These are phyloP conservation scores for Ericerus pela DNA, from an alignment of 1,140 invertebrate genomes.

Conservation along the genomic window DNA sequence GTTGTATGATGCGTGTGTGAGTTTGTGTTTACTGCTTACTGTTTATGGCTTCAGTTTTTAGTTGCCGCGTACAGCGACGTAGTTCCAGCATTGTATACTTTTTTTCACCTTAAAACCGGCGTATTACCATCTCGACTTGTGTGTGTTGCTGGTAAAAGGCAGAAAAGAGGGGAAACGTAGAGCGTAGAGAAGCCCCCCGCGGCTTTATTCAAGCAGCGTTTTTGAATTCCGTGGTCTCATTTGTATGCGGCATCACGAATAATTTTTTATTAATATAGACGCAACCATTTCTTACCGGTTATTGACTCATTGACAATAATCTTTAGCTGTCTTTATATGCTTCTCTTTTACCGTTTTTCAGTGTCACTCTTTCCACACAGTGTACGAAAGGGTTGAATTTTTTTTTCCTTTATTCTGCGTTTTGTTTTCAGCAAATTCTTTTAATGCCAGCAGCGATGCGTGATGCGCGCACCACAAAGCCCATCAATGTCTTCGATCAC, in stretches of 20 bases:
- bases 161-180: not conserved
- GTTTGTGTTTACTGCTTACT: not conserved
- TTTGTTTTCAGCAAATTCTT: too few relatives aligned
- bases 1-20: too few relatives aligned
- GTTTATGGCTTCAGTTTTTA: not conserved
- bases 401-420: not conserved
- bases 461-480: not conserved
- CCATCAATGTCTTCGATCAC: not conserved
- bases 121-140: not conserved
- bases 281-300: conserved; percentile 7
- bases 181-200: too few relatives aligned
- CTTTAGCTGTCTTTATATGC: not conserved
- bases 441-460: not conserved
- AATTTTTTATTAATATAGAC: conserved; percentile 12
- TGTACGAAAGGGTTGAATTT: not conserved
- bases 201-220: conserved; percentile 2
- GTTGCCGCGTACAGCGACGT: not conserved
- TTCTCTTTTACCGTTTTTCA: not conserved
- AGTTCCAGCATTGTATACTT: not conserved
- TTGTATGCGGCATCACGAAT: conserved; percentile 9
- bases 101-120: conserved; percentile 2
- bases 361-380: not conserved
- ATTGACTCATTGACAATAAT: conserved; percentile 8
- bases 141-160: not conserved
- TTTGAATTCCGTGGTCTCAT: conserved; percentile 3